phyloP scores from a whole-genome alignment of 2,888 invertebrate genomes.

The Leistus spinibarbis region DNA sequence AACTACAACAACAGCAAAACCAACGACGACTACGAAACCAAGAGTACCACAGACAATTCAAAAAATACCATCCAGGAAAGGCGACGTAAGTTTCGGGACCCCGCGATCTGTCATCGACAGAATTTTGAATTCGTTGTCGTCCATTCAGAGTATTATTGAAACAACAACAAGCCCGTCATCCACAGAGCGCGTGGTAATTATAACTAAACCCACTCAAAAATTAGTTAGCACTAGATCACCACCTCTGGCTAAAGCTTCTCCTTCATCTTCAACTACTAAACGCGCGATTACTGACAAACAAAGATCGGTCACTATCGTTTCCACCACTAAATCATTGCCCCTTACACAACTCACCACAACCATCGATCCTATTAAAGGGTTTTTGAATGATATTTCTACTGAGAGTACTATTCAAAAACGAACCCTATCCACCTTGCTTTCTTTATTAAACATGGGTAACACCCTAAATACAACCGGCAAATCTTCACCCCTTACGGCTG shows the following conservation, averaged over 20 bases:
- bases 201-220: conserved; percentile 46
- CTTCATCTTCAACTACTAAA: conserved; percentile 24
- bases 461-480: conserved; percentile 32
- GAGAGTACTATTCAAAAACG: conserved; percentile 52
- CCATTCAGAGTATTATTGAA: conserved; percentile 52
- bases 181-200: conserved; percentile 42
- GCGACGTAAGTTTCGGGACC: conserved; percentile 40
- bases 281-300: conserved; percentile 31
- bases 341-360: conserved; percentile 41
- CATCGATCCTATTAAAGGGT: conserved; percentile 48
- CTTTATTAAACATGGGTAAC: conserved; percentile 56
- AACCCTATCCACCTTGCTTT: conserved; percentile 53
- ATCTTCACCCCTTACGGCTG: conserved; percentile 49
- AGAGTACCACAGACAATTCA: conserved; percentile 55
- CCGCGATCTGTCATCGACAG: conserved; percentile 53
- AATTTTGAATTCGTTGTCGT: conserved; percentile 55
- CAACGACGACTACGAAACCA: conserved; percentile 51
- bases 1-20: conserved; percentile 38
- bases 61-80: conserved; percentile 53
- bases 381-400: conserved; percentile 50
- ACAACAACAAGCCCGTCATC: conserved; percentile 45
- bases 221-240: conserved; percentile 46
- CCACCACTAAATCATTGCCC: conserved; percentile 16
- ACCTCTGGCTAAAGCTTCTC: conserved; percentile 17
- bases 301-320: conserved; percentile 29